phyloP scores from a whole-genome alignment of 2,113 vertebrate species.

The Merops nubicus region DNA sequence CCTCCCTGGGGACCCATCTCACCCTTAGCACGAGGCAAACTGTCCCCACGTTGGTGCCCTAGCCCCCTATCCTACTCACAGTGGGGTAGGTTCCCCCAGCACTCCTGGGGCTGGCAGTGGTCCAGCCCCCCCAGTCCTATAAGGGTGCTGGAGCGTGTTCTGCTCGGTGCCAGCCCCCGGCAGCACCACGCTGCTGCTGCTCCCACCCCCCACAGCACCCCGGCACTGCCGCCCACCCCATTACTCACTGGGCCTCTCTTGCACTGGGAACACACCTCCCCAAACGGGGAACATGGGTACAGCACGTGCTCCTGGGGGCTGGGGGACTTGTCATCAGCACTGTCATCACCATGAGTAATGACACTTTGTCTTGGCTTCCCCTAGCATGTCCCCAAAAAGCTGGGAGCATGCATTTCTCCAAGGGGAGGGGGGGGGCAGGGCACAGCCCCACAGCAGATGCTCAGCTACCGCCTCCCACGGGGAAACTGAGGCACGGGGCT shows the following conservation, averaged over 20 bases:
- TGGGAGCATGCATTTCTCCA: neutral
- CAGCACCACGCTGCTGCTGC: neutral
- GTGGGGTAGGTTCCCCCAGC: neutral
- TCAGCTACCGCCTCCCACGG: neutral
- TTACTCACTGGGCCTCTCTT: slow-evolving; percentile 54
- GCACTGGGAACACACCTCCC: slow-evolving; percentile 44
- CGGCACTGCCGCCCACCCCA: slow-evolving; percentile 31
- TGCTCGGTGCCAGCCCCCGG: neutral
- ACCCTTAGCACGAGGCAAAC: fast-evolving
- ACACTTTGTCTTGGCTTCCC: slow-evolving; percentile 31
- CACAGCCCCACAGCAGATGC: neutral
- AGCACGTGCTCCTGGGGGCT: slow-evolving; percentile 47
- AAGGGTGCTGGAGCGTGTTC: neutral
- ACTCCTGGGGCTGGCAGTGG: fast-evolving
- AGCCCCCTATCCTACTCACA: fast-evolving
- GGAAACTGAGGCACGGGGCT: slow-evolving; percentile 44
- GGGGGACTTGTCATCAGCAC: slow-evolving; percentile 34
- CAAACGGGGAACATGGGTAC: neutral
- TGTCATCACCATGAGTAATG: slow-evolving; percentile 36
- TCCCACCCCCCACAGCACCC: neutral
- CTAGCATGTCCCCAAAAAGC: neutral
- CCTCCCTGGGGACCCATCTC: fast-evolving
- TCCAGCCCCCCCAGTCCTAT: neutral
- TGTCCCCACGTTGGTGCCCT: fast-evolving
- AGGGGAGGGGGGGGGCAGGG: fast-evolving